A percentile compares a stretch with the other conserved stretches of the same genome.
These are phyloP conservation scores for Caloenas nicobarica DNA, from an alignment of 2,113 vertebrate species.

Conservation along the genomic window DNA sequence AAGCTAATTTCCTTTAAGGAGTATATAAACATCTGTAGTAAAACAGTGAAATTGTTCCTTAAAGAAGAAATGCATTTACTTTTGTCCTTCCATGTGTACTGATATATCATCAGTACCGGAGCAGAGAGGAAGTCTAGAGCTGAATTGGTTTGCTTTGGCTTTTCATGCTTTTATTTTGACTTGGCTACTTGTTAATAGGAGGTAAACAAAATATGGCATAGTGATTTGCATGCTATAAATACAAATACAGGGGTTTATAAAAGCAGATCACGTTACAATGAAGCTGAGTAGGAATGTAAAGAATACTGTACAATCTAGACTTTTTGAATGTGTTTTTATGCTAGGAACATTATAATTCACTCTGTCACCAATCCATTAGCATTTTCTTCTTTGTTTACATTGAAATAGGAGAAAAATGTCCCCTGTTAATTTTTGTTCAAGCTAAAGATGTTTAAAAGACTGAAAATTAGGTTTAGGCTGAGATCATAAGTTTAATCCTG, in stretches of 20 bases:
- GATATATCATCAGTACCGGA: background rate
- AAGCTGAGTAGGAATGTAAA: background rate
- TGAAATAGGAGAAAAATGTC: background rate
- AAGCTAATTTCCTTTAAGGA: background rate
- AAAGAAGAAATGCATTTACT: background rate
- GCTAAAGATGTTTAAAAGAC: conserved; percentile 1
- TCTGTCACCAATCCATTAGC: background rate
- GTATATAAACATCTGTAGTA: background rate
- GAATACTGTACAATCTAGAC: background rate
- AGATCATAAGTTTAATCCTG: conserved; percentile 38
- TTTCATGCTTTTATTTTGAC: background rate
- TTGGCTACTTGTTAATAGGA: background rate
- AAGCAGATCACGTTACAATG: background rate
- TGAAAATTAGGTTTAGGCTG: conserved; percentile 19
- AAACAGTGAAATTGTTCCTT: background rate
- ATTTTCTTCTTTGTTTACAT: background rate
- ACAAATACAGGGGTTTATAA: conserved; percentile 23
- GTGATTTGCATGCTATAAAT: background rate
- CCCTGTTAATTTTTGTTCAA: background rate
- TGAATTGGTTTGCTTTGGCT: background rate
- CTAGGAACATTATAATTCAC: background rate
- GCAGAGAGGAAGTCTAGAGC: background rate
- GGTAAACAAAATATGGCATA: background rate
- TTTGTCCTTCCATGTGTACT: background rate
- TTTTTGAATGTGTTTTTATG: background rate